Evolutionary conservation across 2,888 invertebrate species (phyloP), one percentile per base, ranked within the genome.

Genomic region (Leptopilina syphax): DNA sequence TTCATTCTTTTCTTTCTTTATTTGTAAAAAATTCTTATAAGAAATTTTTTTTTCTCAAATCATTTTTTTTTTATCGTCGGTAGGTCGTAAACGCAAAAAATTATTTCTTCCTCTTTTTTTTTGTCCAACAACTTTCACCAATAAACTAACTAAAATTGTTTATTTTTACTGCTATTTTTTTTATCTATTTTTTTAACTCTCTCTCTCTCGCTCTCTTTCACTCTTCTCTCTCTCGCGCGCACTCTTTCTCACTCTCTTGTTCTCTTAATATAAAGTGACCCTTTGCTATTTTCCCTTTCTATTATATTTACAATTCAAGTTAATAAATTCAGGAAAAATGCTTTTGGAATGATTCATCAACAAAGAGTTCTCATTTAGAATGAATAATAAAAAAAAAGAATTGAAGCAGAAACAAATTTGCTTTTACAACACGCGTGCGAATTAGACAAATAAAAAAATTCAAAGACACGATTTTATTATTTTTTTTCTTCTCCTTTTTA

Each of bases 21-120:
- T 57, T 79, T 57, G 34, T 73, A 73, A 73, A 18, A 73, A 73
- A 73, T n/a, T 57, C 54, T 57, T 73, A 34, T 34, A 34, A 57
- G 73, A 73, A 73, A 73, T 57, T 73, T 73, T 9, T 76, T 47
- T 47, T 47, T 47, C 9, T 50, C 50, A 12, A 50, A 50, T 50
- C 79, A 81, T 68, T 70, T 79, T 83, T 83, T 70, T 79, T 83
- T 81, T 81, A 84, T 84, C 82, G 81, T 83, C 82, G 83, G 82
- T 84, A 83, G 34, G 84, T 79, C 24, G 81, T 76, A 76, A 73
- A 73, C 34, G 34, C 73, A 34, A 73, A 73, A 50, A 68, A 27
- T 27, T 34, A 10, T 13, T 57, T 54, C n/a, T n/a, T 24, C 12
- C 5, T 57, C 60, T 18, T 60, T n/a, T 18, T 18, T 18, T 18